phyloP scores from a whole-genome alignment of 1,140 invertebrate genomes.

The Ephestia elutella region DNA sequence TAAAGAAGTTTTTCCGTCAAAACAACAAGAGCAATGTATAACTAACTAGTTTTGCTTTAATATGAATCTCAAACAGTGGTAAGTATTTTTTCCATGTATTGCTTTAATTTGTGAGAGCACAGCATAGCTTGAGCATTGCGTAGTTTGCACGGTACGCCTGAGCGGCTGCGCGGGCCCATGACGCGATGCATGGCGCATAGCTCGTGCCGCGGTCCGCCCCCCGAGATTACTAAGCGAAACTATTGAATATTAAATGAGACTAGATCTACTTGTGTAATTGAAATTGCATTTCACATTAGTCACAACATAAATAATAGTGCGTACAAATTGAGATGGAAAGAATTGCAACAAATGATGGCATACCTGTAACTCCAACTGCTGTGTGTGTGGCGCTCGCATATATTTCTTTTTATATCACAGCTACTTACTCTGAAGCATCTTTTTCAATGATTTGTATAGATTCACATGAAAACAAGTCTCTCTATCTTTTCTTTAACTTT shows the following conservation, averaged over 20 bases:
- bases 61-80: no score
- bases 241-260: conserved; percentile 65
- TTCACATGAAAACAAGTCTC: no score
- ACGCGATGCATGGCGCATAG: conserved; percentile 52
- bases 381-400: no score
- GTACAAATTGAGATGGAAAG: neutral
- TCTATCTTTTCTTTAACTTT: no score
- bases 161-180: conserved; percentile 26
- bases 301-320: conserved; percentile 14
- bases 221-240: conserved; percentile 51
- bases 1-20: no score
- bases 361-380: neutral
- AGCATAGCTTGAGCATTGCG: conserved; percentile 39
- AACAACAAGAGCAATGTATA: no score
- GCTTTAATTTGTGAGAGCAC: conserved; percentile 1
- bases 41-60: no score
- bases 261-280: conserved; percentile 54
- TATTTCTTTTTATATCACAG: no score
- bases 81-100: neutral
- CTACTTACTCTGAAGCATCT: no score
- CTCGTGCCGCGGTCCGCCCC: conserved; percentile 62
- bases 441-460: no score
- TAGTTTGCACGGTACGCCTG: conserved; percentile 23
- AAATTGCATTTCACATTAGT: conserved; percentile 50
- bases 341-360: neutral